A percentile compares a stretch with the other conserved stretches of the same genome.
Evolutionary conservation across 2,888 invertebrate genomes (phyloP).

Genomic region (Clostera curtula): DNA sequence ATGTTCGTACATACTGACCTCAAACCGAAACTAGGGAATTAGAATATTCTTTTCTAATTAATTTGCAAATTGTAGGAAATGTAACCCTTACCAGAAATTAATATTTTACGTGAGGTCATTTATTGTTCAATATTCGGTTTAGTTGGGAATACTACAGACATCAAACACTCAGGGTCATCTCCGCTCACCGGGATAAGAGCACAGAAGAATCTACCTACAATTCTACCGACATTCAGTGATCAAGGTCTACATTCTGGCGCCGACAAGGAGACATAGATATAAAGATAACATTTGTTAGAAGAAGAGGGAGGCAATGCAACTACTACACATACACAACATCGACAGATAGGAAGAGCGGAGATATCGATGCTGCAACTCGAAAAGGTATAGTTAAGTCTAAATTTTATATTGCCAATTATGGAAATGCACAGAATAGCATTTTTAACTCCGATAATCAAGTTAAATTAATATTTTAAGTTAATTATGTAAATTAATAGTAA

Average conservation of each 20-base stretch:
- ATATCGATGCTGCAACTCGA: constrained; percentile 54
- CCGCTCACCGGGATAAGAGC: constrained; percentile 62
- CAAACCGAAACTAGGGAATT: too few relatives aligned
- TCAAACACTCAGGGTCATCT: constrained; percentile 56
- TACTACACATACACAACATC: constrained; percentile 74
- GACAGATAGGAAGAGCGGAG: constrained; percentile 64
- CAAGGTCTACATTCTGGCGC: constrained; percentile 62
- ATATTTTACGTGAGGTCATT: too few relatives aligned
- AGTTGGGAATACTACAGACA: constrained; percentile 59
- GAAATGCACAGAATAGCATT: too few relatives aligned
- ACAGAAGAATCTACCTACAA: constrained; percentile 71
- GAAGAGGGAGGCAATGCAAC: constrained; percentile 68
- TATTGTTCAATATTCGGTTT: too few relatives aligned
- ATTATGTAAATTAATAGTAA: too few relatives aligned
- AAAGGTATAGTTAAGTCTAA: constrained; percentile 56
- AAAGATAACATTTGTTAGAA: constrained; percentile 58
- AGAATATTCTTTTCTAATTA: too few relatives aligned
- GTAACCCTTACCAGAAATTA: too few relatives aligned
- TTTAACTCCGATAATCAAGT: too few relatives aligned
- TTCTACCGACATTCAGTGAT: constrained; percentile 63
- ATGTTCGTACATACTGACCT: constrained; percentile 16
- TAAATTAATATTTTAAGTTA: too few relatives aligned
- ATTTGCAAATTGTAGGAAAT: too few relatives aligned
- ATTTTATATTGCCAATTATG: constrained; percentile 6
- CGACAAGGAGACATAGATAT: constrained; percentile 58